Evolutionary conservation across 2,888 invertebrate species (phyloP), one percentile per base, ranked within the genome.

Genomic region (Drosophila heteroneura): DNA sequence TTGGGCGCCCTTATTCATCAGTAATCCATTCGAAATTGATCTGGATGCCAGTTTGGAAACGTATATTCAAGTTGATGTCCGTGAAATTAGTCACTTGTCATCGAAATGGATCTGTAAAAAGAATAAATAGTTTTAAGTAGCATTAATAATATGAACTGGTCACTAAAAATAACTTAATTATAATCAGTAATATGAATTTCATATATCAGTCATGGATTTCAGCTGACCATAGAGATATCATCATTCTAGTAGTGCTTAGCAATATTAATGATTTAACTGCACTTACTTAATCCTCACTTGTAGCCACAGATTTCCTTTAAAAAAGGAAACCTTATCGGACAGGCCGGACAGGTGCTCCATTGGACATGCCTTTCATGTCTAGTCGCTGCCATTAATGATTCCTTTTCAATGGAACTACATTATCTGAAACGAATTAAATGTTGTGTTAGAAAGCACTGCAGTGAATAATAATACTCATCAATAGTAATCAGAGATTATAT

Each of bases 161-260:
- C 28, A 28, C 37, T 2, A 19, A 56, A 19, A 7, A 37, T 5
- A 9, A 14, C 12, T 58, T 6, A 16, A 62, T 3, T 68, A 33
- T 32, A 3, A 53, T 80, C 72, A 79, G 75, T 41, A 60, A 30
- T 39, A 69, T 56, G 53, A 75, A 63, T 10, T 44, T 33, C 76
- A 85, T 73, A 83, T 76, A 71, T 85, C 76, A 66, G 5, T 84
- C 70, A 83, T 72, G 52, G 51, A 72, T 49, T 61, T 86, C 76
- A 76, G 76, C 35, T 81, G 84, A 83, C 82, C 72, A 75, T 77
- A 35, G 28, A 53, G 1, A 9, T 78, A 5, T 82, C 80, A 88
- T 85, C 74, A 80, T 54, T 44, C 16, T 59, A 51, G 14, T n/a
- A 16, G 14, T 10, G 2, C 14, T 47, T 47, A 26, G 2, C 22